Evolutionary conservation across 2,113 vertebrate genomes (phyloP).

Genomic region (Sinocyclocheilus grahami): DNA sequence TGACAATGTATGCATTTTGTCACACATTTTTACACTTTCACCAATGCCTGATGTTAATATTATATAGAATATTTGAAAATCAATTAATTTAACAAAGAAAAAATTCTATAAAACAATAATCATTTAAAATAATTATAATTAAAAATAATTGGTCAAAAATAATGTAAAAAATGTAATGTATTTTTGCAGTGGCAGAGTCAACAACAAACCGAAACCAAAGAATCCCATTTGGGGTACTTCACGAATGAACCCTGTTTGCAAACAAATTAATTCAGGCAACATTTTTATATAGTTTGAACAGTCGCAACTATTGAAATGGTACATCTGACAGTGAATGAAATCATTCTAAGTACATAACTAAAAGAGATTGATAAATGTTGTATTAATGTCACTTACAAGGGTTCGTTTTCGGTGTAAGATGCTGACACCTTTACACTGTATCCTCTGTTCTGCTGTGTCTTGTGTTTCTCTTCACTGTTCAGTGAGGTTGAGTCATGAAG

Average conservation of each 20-base stretch:
- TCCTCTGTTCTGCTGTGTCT: conserved; percentile 27
- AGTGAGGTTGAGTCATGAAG: conserved; percentile 53
- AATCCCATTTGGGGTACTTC: neutral
- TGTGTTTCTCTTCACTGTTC: conserved; percentile 33
- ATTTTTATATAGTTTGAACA: neutral
- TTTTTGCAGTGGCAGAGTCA: no score
- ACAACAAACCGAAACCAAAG: neutral
- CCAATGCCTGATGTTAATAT: no score
- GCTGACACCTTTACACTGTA: conserved; percentile 32
- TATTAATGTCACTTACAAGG: neutral
- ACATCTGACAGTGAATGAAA: neutral
- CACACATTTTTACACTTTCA: no score
- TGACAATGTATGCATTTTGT: no score
- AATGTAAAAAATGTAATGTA: no score
- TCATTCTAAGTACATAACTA: neutral
- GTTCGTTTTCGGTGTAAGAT: neutral
- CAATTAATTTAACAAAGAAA: no score
- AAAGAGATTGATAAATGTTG: neutral
- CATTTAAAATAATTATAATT: no score
- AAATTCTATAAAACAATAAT: no score
- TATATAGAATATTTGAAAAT: no score
- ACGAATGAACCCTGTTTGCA: neutral
- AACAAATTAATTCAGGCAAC: neutral
- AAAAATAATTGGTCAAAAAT: no score
- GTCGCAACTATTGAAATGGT: neutral